Conservation (phyloP, 2,113 vertebrate species). For the Lagopus leucura region DNA sequence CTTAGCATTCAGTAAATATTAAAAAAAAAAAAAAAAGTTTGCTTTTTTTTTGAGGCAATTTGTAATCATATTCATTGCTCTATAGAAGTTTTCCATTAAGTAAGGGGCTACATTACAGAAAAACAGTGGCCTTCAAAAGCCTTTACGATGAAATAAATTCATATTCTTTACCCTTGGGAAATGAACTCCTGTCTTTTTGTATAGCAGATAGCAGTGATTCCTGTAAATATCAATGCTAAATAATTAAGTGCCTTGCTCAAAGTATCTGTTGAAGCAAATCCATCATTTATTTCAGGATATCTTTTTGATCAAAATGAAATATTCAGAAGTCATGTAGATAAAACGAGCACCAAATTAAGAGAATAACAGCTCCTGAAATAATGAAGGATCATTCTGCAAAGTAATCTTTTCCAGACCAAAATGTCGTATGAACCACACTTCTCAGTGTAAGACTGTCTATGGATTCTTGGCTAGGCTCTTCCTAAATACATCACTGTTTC, state of each 20-base stretch:
- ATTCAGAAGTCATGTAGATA: neutral
- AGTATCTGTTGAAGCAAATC: neutral
- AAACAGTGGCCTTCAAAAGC: neutral
- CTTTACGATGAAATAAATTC: neutral
- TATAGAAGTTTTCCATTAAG: neutral
- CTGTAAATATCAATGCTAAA: conserved; percentile 24
- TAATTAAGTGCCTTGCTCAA: conserved; percentile 11
- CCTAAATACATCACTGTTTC: neutral
- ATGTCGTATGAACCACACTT: neutral
- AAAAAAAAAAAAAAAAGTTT: neutral
- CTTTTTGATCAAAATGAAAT: neutral
- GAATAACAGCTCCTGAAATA: neutral
- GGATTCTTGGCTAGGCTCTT: neutral
- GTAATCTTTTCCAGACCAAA: neutral
- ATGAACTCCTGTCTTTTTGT: neutral
- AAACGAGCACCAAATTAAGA: neutral
- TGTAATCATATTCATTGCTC: neutral
- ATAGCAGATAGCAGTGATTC: neutral
- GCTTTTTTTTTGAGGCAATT: neutral
- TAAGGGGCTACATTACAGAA: neutral
- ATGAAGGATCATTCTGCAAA: neutral
- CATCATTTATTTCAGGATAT: neutral
- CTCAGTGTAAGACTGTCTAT: neutral
- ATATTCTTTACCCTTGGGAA: neutral
- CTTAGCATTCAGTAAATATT: neutral